A percentile compares a stretch with the other conserved stretches of the same genome.
These are phyloP conservation scores for Lophius piscatorius DNA, from an alignment of 2,113 vertebrate species.

Conservation along the genomic window DNA sequence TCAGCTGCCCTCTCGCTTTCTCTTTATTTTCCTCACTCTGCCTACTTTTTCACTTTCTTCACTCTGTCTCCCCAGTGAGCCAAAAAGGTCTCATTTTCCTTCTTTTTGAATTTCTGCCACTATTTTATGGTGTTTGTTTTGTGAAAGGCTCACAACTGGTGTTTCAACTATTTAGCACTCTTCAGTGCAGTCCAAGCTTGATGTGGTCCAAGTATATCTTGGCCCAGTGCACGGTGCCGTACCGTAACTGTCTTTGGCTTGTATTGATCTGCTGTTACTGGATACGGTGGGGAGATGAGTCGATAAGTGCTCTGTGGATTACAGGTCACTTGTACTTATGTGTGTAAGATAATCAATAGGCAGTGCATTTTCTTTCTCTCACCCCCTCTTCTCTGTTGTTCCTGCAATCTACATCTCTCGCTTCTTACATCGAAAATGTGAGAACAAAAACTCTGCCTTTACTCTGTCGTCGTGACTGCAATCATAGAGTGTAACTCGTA, in stretches of 20 bases:
- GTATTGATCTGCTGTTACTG: constrained; percentile 82
- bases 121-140: constrained; percentile 47
- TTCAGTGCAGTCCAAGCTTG: constrained; percentile 29
- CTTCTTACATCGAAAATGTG: constrained; percentile 48
- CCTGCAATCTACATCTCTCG: constrained; percentile 57
- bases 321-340: constrained; percentile 84
- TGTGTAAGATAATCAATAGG: constrained; percentile 87
- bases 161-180: constrained; percentile 52
- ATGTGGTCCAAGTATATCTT: constrained; percentile 47
- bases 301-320: constrained; percentile 86
- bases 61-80: constrained; percentile 42
- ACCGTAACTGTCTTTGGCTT: constrained; percentile 80
- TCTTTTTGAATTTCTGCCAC: constrained; percentile 19
- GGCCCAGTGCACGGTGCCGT: constrained; percentile 62
- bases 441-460: constrained; percentile 25
- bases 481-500: neutral
- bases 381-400: constrained; percentile 60
- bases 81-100: constrained; percentile 17
- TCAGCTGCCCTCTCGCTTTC: constrained; percentile 78
- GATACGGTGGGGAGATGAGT: constrained; percentile 80
- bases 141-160: constrained; percentile 48
- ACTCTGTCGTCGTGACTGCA: constrained; percentile 18
- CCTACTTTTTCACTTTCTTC: constrained; percentile 52
- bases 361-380: constrained; percentile 79
- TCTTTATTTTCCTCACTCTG: constrained; percentile 27